Conservation (phyloP, 2,888 invertebrate genomes). For the Xestia sexstrigata region DNA sequence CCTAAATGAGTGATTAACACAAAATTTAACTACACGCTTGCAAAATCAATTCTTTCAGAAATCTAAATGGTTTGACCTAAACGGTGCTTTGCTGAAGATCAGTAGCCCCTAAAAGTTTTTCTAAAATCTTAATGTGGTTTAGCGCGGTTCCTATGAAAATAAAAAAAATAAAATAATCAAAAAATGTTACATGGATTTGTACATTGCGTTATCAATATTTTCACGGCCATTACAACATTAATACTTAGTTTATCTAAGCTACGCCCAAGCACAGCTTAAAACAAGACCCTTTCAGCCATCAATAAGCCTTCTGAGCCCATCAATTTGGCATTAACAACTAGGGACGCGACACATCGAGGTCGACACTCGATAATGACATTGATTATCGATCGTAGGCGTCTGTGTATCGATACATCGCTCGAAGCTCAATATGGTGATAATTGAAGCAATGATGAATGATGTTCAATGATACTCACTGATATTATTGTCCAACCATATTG, state of each 20-base stretch:
- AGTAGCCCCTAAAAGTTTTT: neutral
- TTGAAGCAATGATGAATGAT: conserved; percentile 56
- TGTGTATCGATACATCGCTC: conserved; percentile 56
- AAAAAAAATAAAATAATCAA: neutral
- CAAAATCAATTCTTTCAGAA: neutral
- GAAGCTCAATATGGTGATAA: conserved; percentile 49
- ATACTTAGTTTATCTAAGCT: neutral
- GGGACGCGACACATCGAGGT: conserved; percentile 60
- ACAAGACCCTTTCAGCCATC: conserved; percentile 6
- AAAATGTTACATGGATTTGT: neutral
- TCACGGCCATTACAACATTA: neutral
- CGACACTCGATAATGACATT: conserved; percentile 61
- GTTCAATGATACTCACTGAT: conserved; percentile 34
- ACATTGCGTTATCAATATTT: neutral
- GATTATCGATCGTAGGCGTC: conserved; percentile 62
- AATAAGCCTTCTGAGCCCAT: conserved; percentile 45
- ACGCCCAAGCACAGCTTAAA: neutral
- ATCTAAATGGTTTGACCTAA: neutral
- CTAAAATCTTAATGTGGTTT: neutral
- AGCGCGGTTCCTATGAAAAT: no score
- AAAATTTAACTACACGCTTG: neutral
- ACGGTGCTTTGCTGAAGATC: neutral
- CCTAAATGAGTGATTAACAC: no score
- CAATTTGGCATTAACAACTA: conserved; percentile 30
- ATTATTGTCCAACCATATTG: conserved; percentile 47